Percentiles rank a stretch among this genome's conserved stretches.
Evolutionary conservation across 2,113 vertebrate genomes (phyloP).

Genomic region (Varanus komodoensis): DNA sequence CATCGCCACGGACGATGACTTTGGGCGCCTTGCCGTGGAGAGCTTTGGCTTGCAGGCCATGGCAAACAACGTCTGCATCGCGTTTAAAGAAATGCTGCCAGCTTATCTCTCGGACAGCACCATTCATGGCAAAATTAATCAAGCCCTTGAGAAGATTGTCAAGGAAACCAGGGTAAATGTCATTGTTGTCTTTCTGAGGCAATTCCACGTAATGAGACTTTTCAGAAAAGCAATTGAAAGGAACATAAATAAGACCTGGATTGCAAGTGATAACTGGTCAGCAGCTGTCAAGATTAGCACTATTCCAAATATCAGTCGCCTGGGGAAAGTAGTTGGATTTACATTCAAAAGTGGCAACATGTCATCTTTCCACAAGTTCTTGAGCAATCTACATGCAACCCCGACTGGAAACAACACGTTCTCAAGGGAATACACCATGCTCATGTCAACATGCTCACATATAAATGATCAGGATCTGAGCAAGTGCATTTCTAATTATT

Average conservation of each 20-base stretch:
- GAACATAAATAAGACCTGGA: slow-evolving; percentile 83
- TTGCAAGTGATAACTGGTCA: slow-evolving; percentile 92
- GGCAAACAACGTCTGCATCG: slow-evolving; percentile 83
- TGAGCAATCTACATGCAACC: slow-evolving; percentile 73
- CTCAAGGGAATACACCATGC: slow-evolving; percentile 75
- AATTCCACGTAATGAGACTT: slow-evolving; percentile 79
- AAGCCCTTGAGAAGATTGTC: slow-evolving; percentile 76
- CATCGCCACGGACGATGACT: slow-evolving; percentile 87
- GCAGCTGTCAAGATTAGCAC: slow-evolving; percentile 72
- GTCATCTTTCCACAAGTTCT: slow-evolving; percentile 78
- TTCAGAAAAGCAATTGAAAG: slow-evolving; percentile 77
- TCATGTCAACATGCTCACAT: slow-evolving; percentile 65
- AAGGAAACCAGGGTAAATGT: slow-evolving; percentile 82
- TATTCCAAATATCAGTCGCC: slow-evolving; percentile 74
- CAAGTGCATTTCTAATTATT: slow-evolving; percentile 73
- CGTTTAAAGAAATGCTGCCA: slow-evolving; percentile 86
- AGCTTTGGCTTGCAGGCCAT: slow-evolving; percentile 81
- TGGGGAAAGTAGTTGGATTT: slow-evolving; percentile 88
- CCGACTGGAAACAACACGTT: slow-evolving; percentile 73
- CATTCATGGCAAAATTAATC: slow-evolving; percentile 69
- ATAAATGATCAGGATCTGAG: slow-evolving; percentile 73
- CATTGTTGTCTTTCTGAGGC: slow-evolving; percentile 86
- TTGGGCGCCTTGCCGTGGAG: slow-evolving; percentile 82
- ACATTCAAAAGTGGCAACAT: slow-evolving; percentile 83
- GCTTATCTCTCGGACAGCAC: slow-evolving; percentile 77